phyloP scores from a whole-genome alignment of 2,888 invertebrate genomes.

The Caenorhabditis virilis region DNA sequence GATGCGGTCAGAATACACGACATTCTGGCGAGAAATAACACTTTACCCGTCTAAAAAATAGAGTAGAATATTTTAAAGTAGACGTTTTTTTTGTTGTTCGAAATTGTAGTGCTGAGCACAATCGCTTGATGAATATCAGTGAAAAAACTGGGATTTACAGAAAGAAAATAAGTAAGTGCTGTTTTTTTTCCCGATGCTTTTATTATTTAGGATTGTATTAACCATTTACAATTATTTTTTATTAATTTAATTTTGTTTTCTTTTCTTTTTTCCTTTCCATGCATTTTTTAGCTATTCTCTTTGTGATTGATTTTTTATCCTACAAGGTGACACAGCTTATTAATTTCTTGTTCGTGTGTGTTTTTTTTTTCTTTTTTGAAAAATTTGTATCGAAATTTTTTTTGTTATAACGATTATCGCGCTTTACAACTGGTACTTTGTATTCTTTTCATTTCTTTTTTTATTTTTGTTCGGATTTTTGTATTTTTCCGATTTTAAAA shows the following conservation, averaged over 20 bases:
- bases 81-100: background rate
- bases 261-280: slow-evolving; percentile 1
- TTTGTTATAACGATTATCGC: slow-evolving; percentile 1
- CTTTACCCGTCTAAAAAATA: slow-evolving; percentile 17
- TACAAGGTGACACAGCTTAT: too few species aligned
- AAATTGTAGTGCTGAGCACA: background rate
- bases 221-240: background rate
- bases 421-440: slow-evolving; percentile 7
- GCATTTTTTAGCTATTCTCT: slow-evolving; percentile 9
- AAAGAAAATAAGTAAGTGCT: background rate
- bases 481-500: slow-evolving; percentile 5
- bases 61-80: background rate
- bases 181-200: background rate
- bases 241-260: background rate
- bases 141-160: background rate
- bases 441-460: slow-evolving; percentile 2
- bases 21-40: slow-evolving; percentile 29
- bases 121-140: too few species aligned
- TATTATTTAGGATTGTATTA: background rate
- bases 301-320: too few species aligned
- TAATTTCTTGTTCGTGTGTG: background rate
- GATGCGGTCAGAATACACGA: slow-evolving; percentile 57
- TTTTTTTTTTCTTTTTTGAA: slow-evolving; percentile 7
- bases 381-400: too few species aligned
- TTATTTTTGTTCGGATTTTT: background rate